Evolutionary conservation across 2,113 vertebrate species (phyloP).

Genomic region (Macquaria ambigua): DNA sequence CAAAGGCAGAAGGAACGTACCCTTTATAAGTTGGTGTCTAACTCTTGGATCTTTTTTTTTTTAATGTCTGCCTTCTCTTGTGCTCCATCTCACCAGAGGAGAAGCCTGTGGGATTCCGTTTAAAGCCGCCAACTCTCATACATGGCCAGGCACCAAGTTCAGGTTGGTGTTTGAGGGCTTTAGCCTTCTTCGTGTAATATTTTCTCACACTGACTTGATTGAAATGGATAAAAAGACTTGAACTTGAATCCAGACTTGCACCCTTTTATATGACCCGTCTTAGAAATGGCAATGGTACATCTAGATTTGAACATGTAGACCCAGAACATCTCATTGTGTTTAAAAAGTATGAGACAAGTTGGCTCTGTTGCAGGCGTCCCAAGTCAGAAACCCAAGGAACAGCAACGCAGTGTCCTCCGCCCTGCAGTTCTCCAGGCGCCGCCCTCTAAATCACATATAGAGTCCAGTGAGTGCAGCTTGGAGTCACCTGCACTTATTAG

Average conservation of each 20-base stretch:
- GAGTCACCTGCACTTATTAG: slow-evolving; percentile 3
- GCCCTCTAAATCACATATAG: slow-evolving; percentile 89
- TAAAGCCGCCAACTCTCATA: slow-evolving; percentile 97
- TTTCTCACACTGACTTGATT: slow-evolving; percentile 7
- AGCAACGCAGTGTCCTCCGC: slow-evolving; percentile 95
- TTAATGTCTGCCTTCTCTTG: slow-evolving; percentile 45
- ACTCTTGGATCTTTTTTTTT: slow-evolving; percentile 26
- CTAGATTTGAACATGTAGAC: slow-evolving; percentile 14
- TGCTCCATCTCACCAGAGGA: slow-evolving; percentile 88
- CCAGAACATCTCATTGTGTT: slow-evolving; percentile 8
- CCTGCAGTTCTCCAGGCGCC: slow-evolving; percentile 96
- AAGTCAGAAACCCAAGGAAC: slow-evolving; percentile 98
- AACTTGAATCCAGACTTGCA: background rate
- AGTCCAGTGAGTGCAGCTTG: slow-evolving; percentile 86
- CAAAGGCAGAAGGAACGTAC: slow-evolving; percentile 31
- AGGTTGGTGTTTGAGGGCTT: slow-evolving; percentile 83
- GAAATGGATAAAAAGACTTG: background rate
- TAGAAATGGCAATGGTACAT: slow-evolving; percentile 21
- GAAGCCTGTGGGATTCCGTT: slow-evolving; percentile 94
- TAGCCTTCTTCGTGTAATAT: background rate
- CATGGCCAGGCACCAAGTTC: slow-evolving; percentile 98
- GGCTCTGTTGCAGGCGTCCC: slow-evolving; percentile 90
- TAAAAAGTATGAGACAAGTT: slow-evolving; percentile 52
- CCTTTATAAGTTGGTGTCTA: slow-evolving; percentile 32
- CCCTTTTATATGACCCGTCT: slow-evolving; percentile 14